Base-by-base conservation (phyloP, 2,113 vertebrate species). In the Phyllostomus hastatus region DNA sequence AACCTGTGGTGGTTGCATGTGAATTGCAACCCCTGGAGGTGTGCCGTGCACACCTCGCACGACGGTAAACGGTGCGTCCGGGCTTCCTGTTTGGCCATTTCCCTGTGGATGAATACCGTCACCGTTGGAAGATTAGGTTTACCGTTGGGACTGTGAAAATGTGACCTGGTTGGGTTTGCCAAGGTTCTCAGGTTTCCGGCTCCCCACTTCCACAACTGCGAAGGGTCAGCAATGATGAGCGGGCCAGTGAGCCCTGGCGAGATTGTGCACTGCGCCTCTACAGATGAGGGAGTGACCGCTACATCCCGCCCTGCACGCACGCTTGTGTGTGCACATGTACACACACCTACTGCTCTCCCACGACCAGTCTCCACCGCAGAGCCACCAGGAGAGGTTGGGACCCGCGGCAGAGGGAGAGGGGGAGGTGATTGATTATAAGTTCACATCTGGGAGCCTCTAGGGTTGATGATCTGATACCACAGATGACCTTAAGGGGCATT, bases 291-390 rank as follows among this genome's bases (percentile, higher is more conserved):
- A 38, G 66, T 15, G 22, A 33, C 16, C 31, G 52, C 43, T 17
- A 5, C 35, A 46, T 17, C 14, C 33, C 15, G 48, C 24, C 10
- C 24, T 2, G 12, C 6, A 26, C 46, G 66, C 57, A 20, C 28
- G 17, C 1, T 0, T 0, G 41, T 1, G 1, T 48, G 52, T 46
- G 17, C 41, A 12, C 38, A 28, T 19, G 15, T 10, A 57, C 9
- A 35, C 26, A 72, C 5, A 38, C 52, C 9, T 43, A 11, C 61
- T n/a, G 2, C 41, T 59, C 66, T 61, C 48, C 57, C 15, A 4
- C 3, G 7, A 38, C n/a, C 48, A 59, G 61, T 64, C 11, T 48
- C 59, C 70, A 50, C 12, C 12, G 22, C n/a, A 26, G 35, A 64
- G 38, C 67, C 72, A 35, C 61, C 48, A 10, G 2, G 15, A 31